Conservation (phyloP, 2,113 vertebrate species). For the Prolemur simus region DNA sequence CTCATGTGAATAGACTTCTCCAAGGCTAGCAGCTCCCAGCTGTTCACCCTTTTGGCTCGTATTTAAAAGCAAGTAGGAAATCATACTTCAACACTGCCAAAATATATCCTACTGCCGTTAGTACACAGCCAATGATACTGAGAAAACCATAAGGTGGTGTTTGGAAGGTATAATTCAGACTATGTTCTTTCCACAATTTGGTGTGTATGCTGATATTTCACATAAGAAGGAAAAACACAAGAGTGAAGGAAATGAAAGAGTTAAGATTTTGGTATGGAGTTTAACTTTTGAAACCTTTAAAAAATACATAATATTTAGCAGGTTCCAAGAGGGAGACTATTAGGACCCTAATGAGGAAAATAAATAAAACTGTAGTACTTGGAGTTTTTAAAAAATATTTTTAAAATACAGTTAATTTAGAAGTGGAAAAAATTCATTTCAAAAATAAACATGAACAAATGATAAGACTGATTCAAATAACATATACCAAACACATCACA, state of each 20-base stretch:
- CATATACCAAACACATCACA: background rate
- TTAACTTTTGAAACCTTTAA: slow-evolving; percentile 6
- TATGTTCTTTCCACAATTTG: background rate
- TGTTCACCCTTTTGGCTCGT: slow-evolving; percentile 80
- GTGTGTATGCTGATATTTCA: background rate
- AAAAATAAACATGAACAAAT: background rate
- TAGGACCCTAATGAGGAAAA: background rate
- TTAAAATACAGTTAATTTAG: background rate
- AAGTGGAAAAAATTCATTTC: background rate
- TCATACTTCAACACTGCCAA: slow-evolving; percentile 66
- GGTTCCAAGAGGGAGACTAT: background rate
- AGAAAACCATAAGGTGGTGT: slow-evolving; percentile 46
- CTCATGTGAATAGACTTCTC: slow-evolving; percentile 29
- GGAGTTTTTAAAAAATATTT: background rate
- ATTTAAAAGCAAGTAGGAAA: slow-evolving; percentile 67
- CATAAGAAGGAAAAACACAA: background rate
- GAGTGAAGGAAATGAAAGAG: background rate
- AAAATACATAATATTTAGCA: background rate
- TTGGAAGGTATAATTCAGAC: slow-evolving; percentile 42
- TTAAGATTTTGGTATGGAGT: background rate
- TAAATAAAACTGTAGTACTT: background rate
- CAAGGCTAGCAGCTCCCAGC: slow-evolving; percentile 62
- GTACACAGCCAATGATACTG: slow-evolving; percentile 20
- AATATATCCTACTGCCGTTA: slow-evolving; percentile 50
- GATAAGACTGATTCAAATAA: background rate